phyloP scores from a whole-genome alignment of 35 echinoderm and acorn worm species.

The Patiria miniata region DNA sequence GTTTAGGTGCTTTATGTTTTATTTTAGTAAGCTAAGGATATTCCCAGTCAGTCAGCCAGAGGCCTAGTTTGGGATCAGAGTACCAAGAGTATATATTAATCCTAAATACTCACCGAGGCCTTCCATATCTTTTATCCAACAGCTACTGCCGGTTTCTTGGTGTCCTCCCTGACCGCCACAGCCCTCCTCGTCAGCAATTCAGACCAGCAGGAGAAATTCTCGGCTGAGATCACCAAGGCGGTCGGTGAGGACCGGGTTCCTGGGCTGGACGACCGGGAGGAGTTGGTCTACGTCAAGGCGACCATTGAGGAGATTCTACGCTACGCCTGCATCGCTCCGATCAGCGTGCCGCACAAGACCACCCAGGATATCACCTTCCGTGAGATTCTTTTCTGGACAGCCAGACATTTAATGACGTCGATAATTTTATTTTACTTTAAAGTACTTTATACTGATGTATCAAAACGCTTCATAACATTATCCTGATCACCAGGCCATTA shows the following conservation, averaged over 20 bases:
- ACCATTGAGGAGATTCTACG: conserved; percentile 12
- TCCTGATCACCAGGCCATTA: too few relatives aligned
- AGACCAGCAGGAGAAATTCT: conserved; percentile 1
- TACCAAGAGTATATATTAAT: too few relatives aligned
- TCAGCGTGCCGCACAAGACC: background rate
- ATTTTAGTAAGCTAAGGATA: too few relatives aligned
- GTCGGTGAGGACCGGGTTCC: conserved; percentile 3
- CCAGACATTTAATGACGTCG: too few relatives aligned
- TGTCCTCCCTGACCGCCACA: background rate
- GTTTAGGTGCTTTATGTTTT: too few relatives aligned
- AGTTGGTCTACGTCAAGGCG: background rate
- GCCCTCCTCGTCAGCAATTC: background rate
- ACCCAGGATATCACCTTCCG: conserved; percentile 10
- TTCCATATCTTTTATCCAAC: background rate
- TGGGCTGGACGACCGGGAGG: background rate
- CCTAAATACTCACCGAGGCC: too few relatives aligned
- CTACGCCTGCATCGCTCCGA: background rate
- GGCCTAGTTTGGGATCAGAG: too few relatives aligned
- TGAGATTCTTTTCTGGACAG: too few relatives aligned
- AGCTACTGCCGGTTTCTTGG: background rate
- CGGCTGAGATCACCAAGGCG: background rate
- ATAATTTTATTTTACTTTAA: too few relatives aligned
- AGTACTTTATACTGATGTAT: too few relatives aligned
- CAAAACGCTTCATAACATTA: too few relatives aligned
- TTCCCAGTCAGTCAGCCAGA: too few relatives aligned